phyloP scores from a whole-genome alignment of 2,888 invertebrate genomes.

The Coleophora flavipennella region DNA sequence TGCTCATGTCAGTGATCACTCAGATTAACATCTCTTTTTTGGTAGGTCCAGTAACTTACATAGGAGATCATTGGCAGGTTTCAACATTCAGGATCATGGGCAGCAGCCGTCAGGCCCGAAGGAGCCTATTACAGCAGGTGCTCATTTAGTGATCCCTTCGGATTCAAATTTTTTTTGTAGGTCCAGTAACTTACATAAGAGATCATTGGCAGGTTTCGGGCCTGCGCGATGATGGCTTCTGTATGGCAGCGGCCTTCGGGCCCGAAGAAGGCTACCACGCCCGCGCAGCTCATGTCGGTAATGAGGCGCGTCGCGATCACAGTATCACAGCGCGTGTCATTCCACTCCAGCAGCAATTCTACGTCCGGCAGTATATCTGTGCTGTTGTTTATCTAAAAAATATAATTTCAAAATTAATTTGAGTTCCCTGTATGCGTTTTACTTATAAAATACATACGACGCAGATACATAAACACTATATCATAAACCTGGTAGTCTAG shows the following conservation, averaged over 20 bases:
- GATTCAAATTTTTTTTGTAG: no score
- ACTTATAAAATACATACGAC: no score
- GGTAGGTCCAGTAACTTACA: background rate
- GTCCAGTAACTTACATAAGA: background rate
- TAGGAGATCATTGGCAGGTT: background rate
- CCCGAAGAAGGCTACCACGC: slow-evolving; percentile 94
- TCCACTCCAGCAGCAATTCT: slow-evolving; percentile 80
- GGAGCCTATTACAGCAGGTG: no score
- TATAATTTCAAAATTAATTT: no score
- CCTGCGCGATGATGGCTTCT: slow-evolving; percentile 95
- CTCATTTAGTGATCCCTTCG: no score
- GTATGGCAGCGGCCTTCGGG: slow-evolving; percentile 95
- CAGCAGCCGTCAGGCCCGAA: slow-evolving; percentile 97
- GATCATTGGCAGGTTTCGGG: slow-evolving; percentile 84
- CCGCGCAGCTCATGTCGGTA: slow-evolving; percentile 92
- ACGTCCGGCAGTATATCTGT: slow-evolving; percentile 81
- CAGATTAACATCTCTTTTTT: slow-evolving; percentile 25
- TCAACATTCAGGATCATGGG: slow-evolving; percentile 96
- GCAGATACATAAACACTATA: no score
- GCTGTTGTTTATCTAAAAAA: slow-evolving; percentile 79
- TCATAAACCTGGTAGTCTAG: no score
- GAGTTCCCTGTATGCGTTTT: no score
- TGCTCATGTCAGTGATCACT: slow-evolving; percentile 92
- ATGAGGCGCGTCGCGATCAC: slow-evolving; percentile 86
- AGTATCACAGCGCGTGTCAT: slow-evolving; percentile 89